These are phyloP conservation scores for Geodia barretti DNA, from an alignment of 37 sponge, comb jelly and placozoan species.

Conservation along the genomic window DNA sequence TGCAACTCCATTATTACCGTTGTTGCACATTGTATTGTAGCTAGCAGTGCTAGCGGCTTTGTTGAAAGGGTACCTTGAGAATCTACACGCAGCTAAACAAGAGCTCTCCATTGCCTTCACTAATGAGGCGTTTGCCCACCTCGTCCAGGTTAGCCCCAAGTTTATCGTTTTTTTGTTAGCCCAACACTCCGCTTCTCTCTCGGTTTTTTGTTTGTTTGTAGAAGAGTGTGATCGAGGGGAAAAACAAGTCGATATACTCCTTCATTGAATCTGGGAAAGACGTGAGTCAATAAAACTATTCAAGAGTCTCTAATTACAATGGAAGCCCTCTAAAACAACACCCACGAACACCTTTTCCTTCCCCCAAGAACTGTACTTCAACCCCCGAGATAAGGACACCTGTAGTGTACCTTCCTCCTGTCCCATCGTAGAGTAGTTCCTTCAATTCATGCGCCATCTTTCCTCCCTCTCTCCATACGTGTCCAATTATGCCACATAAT, in stretches of 20 bases:
- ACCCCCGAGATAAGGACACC: too few relatives aligned
- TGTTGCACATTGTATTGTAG: too few relatives aligned
- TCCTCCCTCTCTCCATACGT: neutral
- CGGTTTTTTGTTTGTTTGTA: neutral
- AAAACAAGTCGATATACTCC: constrained; percentile 29
- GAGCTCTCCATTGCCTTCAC: constrained; percentile 46
- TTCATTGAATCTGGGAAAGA: constrained; percentile 56
- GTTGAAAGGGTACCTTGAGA: constrained; percentile 16
- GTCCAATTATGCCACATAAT: neutral
- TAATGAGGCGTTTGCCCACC: constrained; percentile 31
- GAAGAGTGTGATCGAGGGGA: constrained; percentile 22
- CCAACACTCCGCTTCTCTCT: neutral
- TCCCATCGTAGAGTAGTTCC: constrained; percentile 26
- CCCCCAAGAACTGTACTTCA: neutral
- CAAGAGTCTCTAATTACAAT: too few relatives aligned
- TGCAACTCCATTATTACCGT: too few relatives aligned
- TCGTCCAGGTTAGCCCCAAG: constrained; percentile 18
- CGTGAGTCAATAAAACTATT: neutral
- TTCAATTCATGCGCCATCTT: neutral
- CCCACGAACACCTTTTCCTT: too few relatives aligned
- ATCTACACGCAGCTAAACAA: constrained; percentile 16
- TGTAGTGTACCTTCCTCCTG: too few relatives aligned
- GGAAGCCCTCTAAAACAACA: too few relatives aligned
- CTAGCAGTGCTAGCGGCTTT: neutral
- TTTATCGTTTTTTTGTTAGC: neutral